phyloP scores from a whole-genome alignment of 1,140 invertebrate genomes.

The Colletes gigas region DNA sequence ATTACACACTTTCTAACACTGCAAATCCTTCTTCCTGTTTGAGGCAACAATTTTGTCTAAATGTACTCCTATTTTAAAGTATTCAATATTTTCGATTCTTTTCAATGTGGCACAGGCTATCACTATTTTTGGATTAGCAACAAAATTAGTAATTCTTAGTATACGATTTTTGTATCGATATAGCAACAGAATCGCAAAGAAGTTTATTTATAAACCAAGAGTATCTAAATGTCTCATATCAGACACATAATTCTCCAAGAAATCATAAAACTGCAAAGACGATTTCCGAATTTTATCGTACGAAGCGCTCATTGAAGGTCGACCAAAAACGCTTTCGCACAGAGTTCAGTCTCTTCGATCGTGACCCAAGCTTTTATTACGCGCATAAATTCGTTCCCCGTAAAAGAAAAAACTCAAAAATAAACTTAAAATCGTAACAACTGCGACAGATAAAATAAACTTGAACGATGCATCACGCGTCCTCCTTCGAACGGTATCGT shows the following conservation, averaged over 20 bases:
- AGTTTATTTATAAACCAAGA: background rate
- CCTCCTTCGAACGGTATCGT: conserved; percentile 15
- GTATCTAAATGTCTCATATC: background rate
- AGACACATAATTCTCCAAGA: background rate
- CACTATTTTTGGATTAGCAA: no score
- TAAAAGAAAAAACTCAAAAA: background rate
- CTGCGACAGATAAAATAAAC: conserved; percentile 10
- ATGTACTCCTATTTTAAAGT: no score
- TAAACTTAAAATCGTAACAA: conserved; percentile 13
- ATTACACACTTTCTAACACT: no score
- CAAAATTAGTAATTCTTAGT: no score
- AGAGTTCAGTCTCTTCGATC: background rate
- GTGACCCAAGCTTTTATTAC: conserved; percentile 12
- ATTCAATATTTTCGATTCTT: no score
- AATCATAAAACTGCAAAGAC: conserved; percentile 13
- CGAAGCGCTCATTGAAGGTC: conserved; percentile 3
- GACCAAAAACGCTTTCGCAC: background rate
- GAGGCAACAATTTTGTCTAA: no score
- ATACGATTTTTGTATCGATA: no score
- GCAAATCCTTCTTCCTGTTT: no score
- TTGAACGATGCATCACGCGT: conserved; percentile 1
- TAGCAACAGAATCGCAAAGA: background rate
- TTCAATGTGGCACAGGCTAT: no score
- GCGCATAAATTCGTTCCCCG: background rate
- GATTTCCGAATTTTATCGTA: conserved; percentile 14